Percentiles rank a stretch among this genome's conserved stretches.
Conservation (phyloP, 2,888 invertebrate species). For the Ophion ventricosus region DNA sequence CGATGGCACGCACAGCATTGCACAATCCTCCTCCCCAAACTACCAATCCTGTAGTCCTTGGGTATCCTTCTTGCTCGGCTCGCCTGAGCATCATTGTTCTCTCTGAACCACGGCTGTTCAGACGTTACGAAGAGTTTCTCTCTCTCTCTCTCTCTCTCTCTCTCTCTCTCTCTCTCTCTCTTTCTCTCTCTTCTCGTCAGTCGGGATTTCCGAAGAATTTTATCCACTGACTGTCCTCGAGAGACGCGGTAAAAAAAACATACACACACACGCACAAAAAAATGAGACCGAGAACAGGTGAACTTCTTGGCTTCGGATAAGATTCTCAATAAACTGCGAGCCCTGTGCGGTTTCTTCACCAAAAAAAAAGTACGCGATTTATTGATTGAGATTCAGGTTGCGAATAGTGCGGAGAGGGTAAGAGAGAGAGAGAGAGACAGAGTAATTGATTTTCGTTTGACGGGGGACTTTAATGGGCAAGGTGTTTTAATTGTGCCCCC, state of each 20-base stretch:
- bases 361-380: conserved; percentile 18
- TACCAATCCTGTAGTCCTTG: not conserved
- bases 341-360: conserved; percentile 25
- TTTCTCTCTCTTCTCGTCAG: not conserved
- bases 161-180: not conserved
- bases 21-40: not conserved
- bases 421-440: not conserved
- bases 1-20: not conserved
- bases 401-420: not conserved
- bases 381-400: conserved; percentile 31
- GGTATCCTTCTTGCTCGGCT: conserved; percentile 14
- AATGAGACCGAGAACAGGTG: conserved; percentile 5
- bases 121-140: conserved; percentile 11
- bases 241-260: conserved; percentile 6
- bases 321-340: conserved; percentile 12
- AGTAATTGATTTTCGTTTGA: conserved; percentile 51
- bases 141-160: not conserved
- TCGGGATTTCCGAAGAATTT: conserved; percentile 36
- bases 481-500: conserved; percentile 55
- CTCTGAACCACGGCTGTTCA: conserved; percentile 2
- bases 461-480: conserved; percentile 50
- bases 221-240: conserved; percentile 13
- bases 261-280: not conserved
- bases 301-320: conserved; percentile 21
- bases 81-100: conserved; percentile 12